These are phyloP conservation scores for Synaphobranchus kaupii DNA, from an alignment of 2,797 vertebrate genomes.

Conservation along the genomic window DNA sequence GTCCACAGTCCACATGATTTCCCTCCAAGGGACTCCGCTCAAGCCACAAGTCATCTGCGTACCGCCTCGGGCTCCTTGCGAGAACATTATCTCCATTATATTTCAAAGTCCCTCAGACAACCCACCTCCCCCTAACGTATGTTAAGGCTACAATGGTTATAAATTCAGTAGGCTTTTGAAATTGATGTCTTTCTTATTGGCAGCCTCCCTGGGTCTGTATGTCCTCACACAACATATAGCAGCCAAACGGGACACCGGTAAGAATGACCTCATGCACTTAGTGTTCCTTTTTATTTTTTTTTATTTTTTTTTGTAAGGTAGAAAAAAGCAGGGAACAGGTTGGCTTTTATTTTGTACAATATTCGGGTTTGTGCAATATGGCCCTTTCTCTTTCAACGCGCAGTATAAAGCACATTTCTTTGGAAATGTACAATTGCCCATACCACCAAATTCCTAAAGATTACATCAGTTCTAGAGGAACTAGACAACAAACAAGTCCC, in stretches of 20 bases:
- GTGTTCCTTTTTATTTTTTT: background rate
- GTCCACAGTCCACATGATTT: background rate
- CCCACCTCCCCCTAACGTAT: background rate
- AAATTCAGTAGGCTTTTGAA: background rate
- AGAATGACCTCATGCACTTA: background rate
- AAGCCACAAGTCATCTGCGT: background rate
- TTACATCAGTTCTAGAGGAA: background rate
- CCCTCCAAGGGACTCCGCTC: background rate
- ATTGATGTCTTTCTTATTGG: background rate
- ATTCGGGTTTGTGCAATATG: background rate
- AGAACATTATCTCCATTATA: constrained; percentile 14
- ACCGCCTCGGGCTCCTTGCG: background rate
- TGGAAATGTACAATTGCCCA: background rate
- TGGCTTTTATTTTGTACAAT: background rate
- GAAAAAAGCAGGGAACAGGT: background rate
- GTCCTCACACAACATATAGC: background rate
- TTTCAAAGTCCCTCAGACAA: background rate
- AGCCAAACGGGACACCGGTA: background rate
- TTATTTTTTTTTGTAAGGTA: background rate
- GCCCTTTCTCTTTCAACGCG: background rate
- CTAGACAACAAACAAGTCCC: background rate
- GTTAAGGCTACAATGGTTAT: background rate
- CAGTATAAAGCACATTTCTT: background rate
- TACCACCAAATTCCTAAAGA: background rate
- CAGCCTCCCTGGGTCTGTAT: background rate